Evolutionary conservation across 2,797 vertebrate genomes (phyloP).

Genomic region (Phylloscopus collybita): DNA sequence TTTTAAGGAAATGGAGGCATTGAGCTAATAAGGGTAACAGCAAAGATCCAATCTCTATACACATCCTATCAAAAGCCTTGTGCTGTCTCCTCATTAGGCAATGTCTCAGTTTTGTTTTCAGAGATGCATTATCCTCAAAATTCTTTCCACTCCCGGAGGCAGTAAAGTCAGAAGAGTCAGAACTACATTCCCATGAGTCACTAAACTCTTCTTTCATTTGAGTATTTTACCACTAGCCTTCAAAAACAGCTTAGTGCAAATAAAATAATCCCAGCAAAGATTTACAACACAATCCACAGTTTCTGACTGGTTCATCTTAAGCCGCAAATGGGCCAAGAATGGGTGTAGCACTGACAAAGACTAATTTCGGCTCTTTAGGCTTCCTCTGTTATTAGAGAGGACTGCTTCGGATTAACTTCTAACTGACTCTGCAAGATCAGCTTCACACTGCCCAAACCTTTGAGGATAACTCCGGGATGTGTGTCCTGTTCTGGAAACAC

Average conservation of each 20-base stretch:
- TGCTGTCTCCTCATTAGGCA: not conserved
- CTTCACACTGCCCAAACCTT: not conserved
- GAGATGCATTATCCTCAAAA: not conserved
- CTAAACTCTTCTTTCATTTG: constrained; percentile 6
- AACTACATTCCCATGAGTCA: not conserved
- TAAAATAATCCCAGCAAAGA: not conserved
- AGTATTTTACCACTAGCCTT: not conserved
- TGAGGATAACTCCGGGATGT: not conserved
- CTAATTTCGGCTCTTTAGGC: not conserved
- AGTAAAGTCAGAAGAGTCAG: not conserved
- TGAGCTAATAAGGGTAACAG: not conserved
- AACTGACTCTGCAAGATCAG: not conserved
- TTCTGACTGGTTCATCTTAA: not conserved
- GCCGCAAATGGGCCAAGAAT: not conserved
- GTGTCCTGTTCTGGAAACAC: not conserved
- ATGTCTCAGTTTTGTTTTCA: not conserved
- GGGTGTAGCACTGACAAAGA: not conserved
- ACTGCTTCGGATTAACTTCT: constrained; percentile 8
- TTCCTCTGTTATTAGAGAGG: not conserved
- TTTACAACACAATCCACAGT: not conserved
- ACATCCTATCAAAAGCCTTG: not conserved
- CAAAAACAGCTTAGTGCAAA: not conserved
- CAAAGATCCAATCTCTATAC: not conserved
- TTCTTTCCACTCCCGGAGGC: not conserved
- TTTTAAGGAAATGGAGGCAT: not conserved